Conservation (phyloP, 2,113 vertebrate species). For the Chaetodon trifascialis region DNA sequence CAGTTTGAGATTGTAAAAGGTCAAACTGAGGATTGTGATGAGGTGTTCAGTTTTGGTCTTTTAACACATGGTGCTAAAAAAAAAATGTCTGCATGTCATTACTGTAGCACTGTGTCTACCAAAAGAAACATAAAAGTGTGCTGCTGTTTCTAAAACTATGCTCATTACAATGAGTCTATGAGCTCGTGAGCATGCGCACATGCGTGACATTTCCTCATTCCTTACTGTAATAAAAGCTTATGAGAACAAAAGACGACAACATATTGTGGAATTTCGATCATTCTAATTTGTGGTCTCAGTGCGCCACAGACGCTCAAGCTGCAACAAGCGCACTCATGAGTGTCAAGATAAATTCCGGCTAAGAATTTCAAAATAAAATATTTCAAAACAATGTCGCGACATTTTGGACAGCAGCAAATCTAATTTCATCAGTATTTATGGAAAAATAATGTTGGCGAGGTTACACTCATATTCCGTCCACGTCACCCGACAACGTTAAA, state of each 20-base stretch:
- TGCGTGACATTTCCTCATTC: background rate
- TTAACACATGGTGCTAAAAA: background rate
- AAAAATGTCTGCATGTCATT: background rate
- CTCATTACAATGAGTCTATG: background rate
- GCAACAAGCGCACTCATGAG: background rate
- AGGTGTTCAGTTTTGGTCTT: background rate
- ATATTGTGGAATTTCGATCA: background rate
- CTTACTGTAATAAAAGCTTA: background rate
- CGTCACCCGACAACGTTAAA: no score
- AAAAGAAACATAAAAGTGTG: background rate
- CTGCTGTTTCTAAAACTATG: background rate
- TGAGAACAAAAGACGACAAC: background rate
- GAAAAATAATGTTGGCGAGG: background rate
- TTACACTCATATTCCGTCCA: background rate
- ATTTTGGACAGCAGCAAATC: background rate
- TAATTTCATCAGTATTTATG: background rate
- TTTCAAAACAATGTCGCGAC: background rate
- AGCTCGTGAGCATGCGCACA: background rate
- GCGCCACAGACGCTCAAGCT: constrained; percentile 24
- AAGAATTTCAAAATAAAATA: constrained; percentile 36
- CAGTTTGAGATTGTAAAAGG: no score
- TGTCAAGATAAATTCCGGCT: constrained; percentile 38
- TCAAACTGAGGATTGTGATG: background rate
- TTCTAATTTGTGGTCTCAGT: background rate
- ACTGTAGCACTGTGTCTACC: background rate